Conservation (phyloP, 1,140 invertebrate species). For the Globodera rostochiensis region DNA sequence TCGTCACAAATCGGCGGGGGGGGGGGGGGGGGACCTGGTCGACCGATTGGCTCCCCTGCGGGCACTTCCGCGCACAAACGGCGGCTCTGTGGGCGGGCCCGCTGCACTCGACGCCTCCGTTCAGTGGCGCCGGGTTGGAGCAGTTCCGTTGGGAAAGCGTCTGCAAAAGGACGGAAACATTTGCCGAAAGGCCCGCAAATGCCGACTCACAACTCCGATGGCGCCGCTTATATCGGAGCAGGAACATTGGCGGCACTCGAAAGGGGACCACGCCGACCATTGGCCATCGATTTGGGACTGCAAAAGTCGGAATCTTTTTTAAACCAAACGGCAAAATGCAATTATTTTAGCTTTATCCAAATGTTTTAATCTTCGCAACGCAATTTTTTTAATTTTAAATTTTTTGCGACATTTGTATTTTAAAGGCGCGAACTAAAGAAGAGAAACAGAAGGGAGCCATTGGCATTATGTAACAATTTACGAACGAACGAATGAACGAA, state of each 20-base stretch:
- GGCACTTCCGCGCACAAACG: constrained; percentile 56
- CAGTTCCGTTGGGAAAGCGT: constrained; percentile 41
- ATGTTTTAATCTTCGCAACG: constrained; percentile 3
- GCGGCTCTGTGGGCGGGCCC: constrained; percentile 55
- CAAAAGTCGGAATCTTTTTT: not conserved
- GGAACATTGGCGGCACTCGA: constrained; percentile 51
- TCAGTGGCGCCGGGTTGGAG: constrained; percentile 53
- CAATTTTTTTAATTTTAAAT: constrained; percentile 11
- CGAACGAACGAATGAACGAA: too few relatives aligned
- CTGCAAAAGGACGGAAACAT: not conserved
- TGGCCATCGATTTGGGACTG: constrained; percentile 51
- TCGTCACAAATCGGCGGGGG: not conserved
- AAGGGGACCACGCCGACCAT: constrained; percentile 57
- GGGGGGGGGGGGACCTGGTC: constrained; percentile 48
- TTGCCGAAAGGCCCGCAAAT: not conserved
- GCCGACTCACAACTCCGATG: constrained; percentile 50
- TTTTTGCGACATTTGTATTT: not conserved
- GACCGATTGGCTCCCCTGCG: constrained; percentile 46
- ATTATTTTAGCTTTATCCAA: not conserved
- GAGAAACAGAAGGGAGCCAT: not conserved
- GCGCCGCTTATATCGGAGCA: constrained; percentile 52
- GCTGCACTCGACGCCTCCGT: constrained; percentile 61
- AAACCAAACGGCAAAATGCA: not conserved
- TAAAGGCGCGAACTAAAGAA: not conserved
- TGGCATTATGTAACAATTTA: not conserved